Conservation (phyloP, 2,888 invertebrate genomes). For the Rotaria socialis region DNA sequence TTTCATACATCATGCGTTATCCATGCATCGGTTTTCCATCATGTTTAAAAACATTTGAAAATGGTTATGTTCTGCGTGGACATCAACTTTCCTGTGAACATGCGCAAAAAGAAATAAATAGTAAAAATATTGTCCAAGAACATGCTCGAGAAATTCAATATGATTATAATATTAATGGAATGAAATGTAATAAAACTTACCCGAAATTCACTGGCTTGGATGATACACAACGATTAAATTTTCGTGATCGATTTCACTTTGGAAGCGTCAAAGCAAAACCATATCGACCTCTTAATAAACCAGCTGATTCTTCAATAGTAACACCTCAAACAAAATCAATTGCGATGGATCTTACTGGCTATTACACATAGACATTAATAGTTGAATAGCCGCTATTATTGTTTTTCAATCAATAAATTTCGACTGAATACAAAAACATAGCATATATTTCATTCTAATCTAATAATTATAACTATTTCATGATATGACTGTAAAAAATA, state of each 20-base stretch:
- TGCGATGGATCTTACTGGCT: not conserved
- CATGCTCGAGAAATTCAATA: conserved; percentile 31
- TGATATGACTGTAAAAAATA: no score
- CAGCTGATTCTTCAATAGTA: not conserved
- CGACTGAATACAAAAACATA: no score
- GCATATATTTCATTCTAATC: no score
- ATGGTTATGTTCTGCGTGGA: conserved; percentile 42
- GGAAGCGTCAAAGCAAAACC: not conserved
- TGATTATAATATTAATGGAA: conserved; percentile 41
- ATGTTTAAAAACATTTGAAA: conserved; percentile 46
- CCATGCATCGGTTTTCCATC: conserved; percentile 43
- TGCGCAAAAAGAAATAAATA: conserved; percentile 43
- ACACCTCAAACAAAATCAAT: not conserved
- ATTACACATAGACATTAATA: not conserved
- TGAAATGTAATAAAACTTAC: conserved; percentile 38
- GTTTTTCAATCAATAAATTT: no score
- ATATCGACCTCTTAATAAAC: not conserved
- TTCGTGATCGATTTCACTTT: conserved; percentile 32
- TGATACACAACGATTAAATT: conserved; percentile 27
- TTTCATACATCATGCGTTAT: conserved; percentile 38
- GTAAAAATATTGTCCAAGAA: conserved; percentile 22
- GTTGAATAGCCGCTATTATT: no score
- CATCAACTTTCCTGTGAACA: conserved; percentile 42
- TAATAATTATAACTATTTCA: no score
- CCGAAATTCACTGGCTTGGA: conserved; percentile 40